These are phyloP conservation scores for Drosophila takahashii DNA, from an alignment of 1,140 invertebrate genomes.

Conservation along the genomic window DNA sequence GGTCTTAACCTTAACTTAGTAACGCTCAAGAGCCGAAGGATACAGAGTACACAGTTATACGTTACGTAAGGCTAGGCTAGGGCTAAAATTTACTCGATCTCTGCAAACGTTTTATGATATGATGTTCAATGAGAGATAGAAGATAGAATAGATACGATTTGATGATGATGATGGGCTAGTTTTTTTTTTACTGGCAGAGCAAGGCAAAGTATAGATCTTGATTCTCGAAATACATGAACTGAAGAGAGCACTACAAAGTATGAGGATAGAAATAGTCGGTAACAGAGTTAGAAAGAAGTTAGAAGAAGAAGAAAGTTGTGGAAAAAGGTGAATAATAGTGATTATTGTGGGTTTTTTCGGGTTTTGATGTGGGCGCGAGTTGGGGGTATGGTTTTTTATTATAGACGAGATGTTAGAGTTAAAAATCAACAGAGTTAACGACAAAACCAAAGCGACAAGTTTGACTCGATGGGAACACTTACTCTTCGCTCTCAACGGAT, in stretches of 20 bases:
- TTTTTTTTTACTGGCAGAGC: conserved; percentile 56
- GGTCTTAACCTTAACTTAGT: conserved; percentile 38
- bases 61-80: conserved; percentile 56
- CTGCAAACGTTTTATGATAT: conserved; percentile 43
- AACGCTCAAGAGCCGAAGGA: conserved; percentile 38
- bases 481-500: conserved; percentile 83
- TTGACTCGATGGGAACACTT: conserved; percentile 71
- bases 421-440: conserved; percentile 78
- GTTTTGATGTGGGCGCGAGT: conserved; percentile 33
- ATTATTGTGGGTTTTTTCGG: conserved; percentile 6
- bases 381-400: conserved; percentile 24
- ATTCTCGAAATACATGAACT: conserved; percentile 51
- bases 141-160: conserved; percentile 33
- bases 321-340: conserved; percentile 26
- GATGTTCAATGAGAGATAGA: conserved; percentile 33
- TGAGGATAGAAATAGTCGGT: conserved; percentile 38
- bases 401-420: conserved; percentile 56
- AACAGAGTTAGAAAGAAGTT: conserved; percentile 44
- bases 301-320: conserved; percentile 26
- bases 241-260: conserved; percentile 75
- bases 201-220: conserved; percentile 56
- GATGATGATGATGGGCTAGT: conserved; percentile 24
- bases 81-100: conserved; percentile 56
- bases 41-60: conserved; percentile 48
- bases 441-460: conserved; percentile 64